phyloP scores from a whole-genome alignment of 1,140 invertebrate species.

The Phymorhynchus buccinoides region DNA sequence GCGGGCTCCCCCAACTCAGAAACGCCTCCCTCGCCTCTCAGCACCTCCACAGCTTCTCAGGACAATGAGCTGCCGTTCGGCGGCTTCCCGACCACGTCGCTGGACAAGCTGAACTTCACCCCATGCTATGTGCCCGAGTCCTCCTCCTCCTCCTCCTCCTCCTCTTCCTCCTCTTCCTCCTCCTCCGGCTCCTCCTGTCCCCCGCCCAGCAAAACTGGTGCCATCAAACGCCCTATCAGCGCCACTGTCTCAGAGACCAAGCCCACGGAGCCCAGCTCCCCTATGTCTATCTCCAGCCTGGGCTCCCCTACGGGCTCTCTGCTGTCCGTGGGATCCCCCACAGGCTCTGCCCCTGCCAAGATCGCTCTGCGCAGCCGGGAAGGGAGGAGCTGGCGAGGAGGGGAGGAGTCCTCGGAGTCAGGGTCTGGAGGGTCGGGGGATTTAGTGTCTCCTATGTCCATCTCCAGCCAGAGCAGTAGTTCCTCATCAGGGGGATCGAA shows the following conservation, averaged over 20 bases:
- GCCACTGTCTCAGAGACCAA: slow-evolving; percentile 41
- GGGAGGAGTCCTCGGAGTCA: slow-evolving; percentile 30
- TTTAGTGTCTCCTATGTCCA: slow-evolving; percentile 31
- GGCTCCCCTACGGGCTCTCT: slow-evolving; percentile 35
- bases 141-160: neutral
- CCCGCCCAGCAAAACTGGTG: slow-evolving; percentile 25
- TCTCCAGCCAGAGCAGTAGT: slow-evolving; percentile 28
- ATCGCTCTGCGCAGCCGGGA: slow-evolving; percentile 32
- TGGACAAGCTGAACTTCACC: slow-evolving; percentile 71
- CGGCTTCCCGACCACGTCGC: slow-evolving; percentile 66
- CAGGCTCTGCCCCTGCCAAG: slow-evolving; percentile 27
- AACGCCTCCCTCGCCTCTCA: slow-evolving; percentile 1
- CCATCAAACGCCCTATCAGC: slow-evolving; percentile 23
- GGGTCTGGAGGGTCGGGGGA: slow-evolving; percentile 24
- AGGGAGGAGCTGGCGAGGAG: slow-evolving; percentile 12
- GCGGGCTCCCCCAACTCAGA: slow-evolving; percentile 50
- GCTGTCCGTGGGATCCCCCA: slow-evolving; percentile 36
- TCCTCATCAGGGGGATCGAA: slow-evolving; percentile 29
- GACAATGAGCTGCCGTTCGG: slow-evolving; percentile 35
- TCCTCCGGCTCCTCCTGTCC: slow-evolving; percentile 24
- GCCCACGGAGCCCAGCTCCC: slow-evolving; percentile 46
- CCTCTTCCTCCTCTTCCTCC: slow-evolving; percentile 30
- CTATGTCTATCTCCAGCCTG: slow-evolving; percentile 50
- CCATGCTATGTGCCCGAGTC: slow-evolving; percentile 58
- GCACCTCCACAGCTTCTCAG: slow-evolving; percentile 26